Percentiles rank a stretch among this genome's conserved stretches.
Evolutionary conservation across 2,113 vertebrate species (phyloP).

Genomic region (Indicator maculatus): DNA sequence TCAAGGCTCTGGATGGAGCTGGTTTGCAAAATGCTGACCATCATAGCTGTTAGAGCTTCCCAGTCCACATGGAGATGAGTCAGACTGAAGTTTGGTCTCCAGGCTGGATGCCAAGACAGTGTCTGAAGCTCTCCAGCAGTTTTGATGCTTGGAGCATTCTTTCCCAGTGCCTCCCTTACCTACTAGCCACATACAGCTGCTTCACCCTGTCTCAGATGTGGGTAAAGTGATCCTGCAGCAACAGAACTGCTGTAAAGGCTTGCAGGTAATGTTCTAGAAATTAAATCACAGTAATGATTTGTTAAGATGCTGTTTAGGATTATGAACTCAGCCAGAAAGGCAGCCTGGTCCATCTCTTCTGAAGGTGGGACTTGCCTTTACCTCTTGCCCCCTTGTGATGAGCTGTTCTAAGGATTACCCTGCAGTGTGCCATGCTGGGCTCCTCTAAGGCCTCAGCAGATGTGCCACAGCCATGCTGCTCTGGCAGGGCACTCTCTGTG

Average conservation of each 20-base stretch:
- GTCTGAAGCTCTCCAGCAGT: not conserved
- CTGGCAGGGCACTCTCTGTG: not conserved
- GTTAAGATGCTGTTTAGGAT: not conserved
- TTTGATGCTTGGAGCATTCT: not conserved
- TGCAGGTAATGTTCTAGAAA: not conserved
- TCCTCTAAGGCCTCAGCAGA: not conserved
- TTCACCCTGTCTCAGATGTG: not conserved
- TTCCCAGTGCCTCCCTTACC: not conserved
- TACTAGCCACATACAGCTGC: not conserved
- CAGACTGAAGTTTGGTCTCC: not conserved
- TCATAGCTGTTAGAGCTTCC: not conserved
- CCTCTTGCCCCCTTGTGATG: not conserved
- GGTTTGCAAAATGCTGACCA: not conserved
- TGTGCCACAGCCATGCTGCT: not conserved
- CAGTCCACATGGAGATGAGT: rapidly evolving
- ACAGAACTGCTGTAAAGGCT: not conserved
- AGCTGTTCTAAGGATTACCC: not conserved
- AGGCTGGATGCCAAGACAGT: not conserved
- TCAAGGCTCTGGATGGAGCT: not conserved
- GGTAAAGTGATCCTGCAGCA: not conserved
- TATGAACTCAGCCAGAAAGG: not conserved
- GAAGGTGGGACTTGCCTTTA: not conserved
- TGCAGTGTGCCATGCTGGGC: not conserved
- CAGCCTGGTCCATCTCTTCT: not conserved
- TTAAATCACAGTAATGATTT: not conserved